A percentile compares a stretch with the other conserved stretches of the same genome.
Conservation (phyloP, 2,888 invertebrate species). For the Epistrophe grossulariae region DNA sequence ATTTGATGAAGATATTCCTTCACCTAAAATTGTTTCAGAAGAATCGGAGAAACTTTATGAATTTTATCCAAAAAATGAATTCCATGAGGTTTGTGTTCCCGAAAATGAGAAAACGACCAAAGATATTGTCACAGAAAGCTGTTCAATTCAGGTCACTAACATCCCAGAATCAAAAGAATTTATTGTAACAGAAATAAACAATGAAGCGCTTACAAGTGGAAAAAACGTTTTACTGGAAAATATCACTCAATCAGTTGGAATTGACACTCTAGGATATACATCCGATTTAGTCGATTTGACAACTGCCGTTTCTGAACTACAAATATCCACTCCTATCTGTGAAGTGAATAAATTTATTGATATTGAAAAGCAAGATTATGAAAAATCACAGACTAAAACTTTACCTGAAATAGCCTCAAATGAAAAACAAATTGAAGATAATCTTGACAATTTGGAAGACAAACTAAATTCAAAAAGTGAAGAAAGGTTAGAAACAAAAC, state of each 20-base stretch:
- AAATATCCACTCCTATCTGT: not conserved
- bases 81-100: not conserved
- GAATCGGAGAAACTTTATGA: not conserved
- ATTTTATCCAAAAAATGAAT: not conserved
- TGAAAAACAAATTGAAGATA: not conserved
- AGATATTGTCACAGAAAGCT: not conserved
- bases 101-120: not conserved
- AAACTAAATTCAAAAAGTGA: not conserved
- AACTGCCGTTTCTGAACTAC: not conserved
- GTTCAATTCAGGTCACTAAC: not conserved
- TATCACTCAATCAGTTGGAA: not conserved
- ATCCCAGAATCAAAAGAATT: not conserved
- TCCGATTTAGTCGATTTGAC: not conserved
- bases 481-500: not conserved
- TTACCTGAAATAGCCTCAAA: not conserved
- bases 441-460: not conserved
- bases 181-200: not conserved
- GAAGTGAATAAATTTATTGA: slow-evolving; percentile 31
- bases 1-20: slow-evolving; percentile 28
- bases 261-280: not conserved
- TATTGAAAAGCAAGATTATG: not conserved
- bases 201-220: not conserved
- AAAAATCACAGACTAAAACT: not conserved
- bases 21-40: slow-evolving; percentile 75
- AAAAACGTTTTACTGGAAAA: not conserved